phyloP scores from a whole-genome alignment of 2,113 vertebrate species.

The Lepisosteus osseus region DNA sequence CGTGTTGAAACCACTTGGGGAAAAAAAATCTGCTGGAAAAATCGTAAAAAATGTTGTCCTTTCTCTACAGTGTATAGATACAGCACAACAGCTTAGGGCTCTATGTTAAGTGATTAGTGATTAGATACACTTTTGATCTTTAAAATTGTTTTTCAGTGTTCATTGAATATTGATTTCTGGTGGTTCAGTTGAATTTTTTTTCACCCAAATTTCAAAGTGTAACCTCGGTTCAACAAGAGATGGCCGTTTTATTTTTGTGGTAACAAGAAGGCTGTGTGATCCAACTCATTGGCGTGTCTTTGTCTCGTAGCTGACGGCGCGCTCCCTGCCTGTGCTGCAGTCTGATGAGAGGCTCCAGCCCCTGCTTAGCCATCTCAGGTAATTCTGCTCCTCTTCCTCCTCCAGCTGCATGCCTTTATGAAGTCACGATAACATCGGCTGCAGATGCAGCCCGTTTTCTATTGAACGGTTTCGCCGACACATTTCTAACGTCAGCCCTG shows the following conservation, averaged over 20 bases:
- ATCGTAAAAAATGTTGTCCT: neutral
- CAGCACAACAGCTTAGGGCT: too few relatives aligned
- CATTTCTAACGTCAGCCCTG: neutral
- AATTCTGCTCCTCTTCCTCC: slow-evolving; percentile 32
- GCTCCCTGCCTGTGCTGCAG: slow-evolving; percentile 84
- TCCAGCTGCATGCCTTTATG: too few relatives aligned
- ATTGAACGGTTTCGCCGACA: neutral
- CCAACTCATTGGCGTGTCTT: slow-evolving; percentile 11
- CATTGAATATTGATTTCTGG: too few relatives aligned
- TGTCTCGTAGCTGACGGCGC: slow-evolving; percentile 81
- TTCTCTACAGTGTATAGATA: slow-evolving; percentile 15
- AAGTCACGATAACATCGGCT: neutral
- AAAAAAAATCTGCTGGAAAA: too few relatives aligned
- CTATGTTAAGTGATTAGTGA: too few relatives aligned
- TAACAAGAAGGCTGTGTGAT: neutral
- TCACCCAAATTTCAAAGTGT: too few relatives aligned
- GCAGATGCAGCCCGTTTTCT: slow-evolving; percentile 14
- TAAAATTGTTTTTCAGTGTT: too few relatives aligned
- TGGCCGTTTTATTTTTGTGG: neutral
- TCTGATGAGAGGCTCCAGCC: slow-evolving; percentile 95
- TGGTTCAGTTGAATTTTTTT: too few relatives aligned
- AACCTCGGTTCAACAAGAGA: too few relatives aligned
- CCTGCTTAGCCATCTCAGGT: slow-evolving; percentile 95
- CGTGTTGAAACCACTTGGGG: too few relatives aligned
- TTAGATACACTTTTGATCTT: too few relatives aligned